Evolutionary conservation across 2,888 invertebrate species (phyloP), one percentile per base, ranked within the genome.

Genomic region (Xylophagus ater): DNA sequence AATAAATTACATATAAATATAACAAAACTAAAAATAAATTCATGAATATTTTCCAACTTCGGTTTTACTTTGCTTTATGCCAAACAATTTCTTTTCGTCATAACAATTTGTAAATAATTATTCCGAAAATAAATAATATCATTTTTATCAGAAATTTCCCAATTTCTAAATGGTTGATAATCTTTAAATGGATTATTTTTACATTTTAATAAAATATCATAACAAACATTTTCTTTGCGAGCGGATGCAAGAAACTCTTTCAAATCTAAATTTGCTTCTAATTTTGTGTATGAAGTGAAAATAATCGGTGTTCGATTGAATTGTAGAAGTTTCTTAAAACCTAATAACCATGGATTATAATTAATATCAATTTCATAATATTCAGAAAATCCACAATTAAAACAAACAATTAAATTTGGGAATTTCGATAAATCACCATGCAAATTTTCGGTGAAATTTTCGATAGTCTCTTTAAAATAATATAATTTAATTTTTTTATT

Each of bases 341-440:
- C 58, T 2, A 20, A 9, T 18, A 41, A 34, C 46, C 52, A 51
- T 15, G 43, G 46, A 36, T 44, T 47, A 1, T 38, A 35, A 1
- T 10, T 10, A 1, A 6, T 36, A 14, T 43, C 15, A 32, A 9
- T 41, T 24, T 20, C 31, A 14, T 41, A 36, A 31, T 43, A 40
- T 43, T 51, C 51, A 1, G 51, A 51, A 28, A 60, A 60, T 3
- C 59, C 60, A 26, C 58, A 56, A 44, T 61, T 54, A 15, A 51
- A 59, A 2, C 52, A 48, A 2, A 51, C 49, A 23, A 61, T 52
- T 32, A 60, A 12, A 40, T 46, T 25, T 15, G 43, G 37, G 17
- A 5, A 20, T 12, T 25, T 15, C 8, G 19, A 17, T n/a, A 12
- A 8, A 8, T 19, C 17, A 10, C 7, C 18, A 20, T 37, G 8